Conservation (phyloP, 2,113 vertebrate species). For the Trichomycterus rosablanca region DNA sequence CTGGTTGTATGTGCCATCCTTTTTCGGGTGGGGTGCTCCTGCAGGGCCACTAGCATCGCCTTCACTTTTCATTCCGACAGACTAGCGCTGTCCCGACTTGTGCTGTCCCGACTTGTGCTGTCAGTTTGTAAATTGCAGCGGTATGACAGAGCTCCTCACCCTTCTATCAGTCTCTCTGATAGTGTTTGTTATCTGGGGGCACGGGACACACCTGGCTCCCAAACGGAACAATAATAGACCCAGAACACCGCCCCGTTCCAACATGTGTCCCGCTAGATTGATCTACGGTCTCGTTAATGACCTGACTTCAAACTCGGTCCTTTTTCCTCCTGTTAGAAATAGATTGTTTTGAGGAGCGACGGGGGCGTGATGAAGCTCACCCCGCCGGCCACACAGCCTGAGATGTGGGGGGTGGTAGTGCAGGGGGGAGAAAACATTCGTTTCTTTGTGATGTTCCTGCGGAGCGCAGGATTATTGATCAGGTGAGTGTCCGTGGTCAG, state of each 20-base stretch:
- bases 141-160: neutral
- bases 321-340: conserved; percentile 37
- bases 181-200: conserved; percentile 28
- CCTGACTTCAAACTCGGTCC: neutral
- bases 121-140: neutral
- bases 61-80: too few relatives aligned
- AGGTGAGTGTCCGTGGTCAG: neutral
- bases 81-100: too few relatives aligned
- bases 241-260: conserved; percentile 8
- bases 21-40: too few relatives aligned
- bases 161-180: conserved; percentile 36
- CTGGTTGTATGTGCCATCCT: too few relatives aligned
- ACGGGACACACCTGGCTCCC: conserved; percentile 3
- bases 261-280: conserved; percentile 33
- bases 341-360: conserved; percentile 25
- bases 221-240: conserved; percentile 12
- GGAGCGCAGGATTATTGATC: conserved; percentile 25
- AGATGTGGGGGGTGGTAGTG: neutral
- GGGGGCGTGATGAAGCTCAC: conserved; percentile 33
- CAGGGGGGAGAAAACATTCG: conserved; percentile 26
- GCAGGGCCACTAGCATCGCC: too few relatives aligned
- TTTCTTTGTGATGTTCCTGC: conserved; percentile 25
- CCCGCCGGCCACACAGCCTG: neutral
- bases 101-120: too few relatives aligned
- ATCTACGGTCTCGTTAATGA: conserved; percentile 36